These are phyloP conservation scores for Ganaspis brasiliensis DNA, from an alignment of 2,888 invertebrate genomes.

Conservation along the genomic window DNA sequence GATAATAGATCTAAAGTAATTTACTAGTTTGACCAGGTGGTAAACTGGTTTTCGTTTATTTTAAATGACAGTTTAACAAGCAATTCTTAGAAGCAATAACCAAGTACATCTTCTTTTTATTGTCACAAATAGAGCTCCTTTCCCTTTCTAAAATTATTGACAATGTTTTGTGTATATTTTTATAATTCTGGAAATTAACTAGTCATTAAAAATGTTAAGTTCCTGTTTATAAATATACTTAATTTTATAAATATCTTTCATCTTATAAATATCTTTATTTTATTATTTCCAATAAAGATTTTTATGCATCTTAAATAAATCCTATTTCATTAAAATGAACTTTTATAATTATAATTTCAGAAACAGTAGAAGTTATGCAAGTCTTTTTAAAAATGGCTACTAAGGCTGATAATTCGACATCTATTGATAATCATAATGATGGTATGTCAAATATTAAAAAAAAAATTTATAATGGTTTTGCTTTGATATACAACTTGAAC, in stretches of 20 bases:
- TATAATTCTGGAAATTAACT: too few relatives aligned
- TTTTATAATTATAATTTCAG: conserved; percentile 40
- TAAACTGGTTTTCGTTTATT: conserved; percentile 32
- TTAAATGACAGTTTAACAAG: conserved; percentile 22
- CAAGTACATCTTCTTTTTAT: conserved; percentile 27
- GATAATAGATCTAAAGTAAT: conserved; percentile 38
- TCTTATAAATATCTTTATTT: too few relatives aligned
- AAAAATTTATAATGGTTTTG: too few relatives aligned
- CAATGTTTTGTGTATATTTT: conserved; percentile 27
- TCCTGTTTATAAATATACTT: too few relatives aligned
- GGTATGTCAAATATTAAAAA: conserved; percentile 64
- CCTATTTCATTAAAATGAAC: too few relatives aligned
- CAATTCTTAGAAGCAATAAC: conserved; percentile 37
- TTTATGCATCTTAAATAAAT: too few relatives aligned
- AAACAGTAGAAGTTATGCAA: conserved; percentile 44
- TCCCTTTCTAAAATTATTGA: background rate
- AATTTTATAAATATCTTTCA: too few relatives aligned
- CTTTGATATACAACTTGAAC: background rate
- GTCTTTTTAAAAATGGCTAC: conserved; percentile 71
- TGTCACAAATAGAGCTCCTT: conserved; percentile 10
- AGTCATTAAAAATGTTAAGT: too few relatives aligned
- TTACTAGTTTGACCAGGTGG: conserved; percentile 38
- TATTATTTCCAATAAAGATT: too few relatives aligned
- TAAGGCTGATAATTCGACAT: conserved; percentile 75
- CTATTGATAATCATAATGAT: conserved; percentile 76